Conservation (phyloP, 2,113 vertebrate species). For the Mugil cephalus region DNA sequence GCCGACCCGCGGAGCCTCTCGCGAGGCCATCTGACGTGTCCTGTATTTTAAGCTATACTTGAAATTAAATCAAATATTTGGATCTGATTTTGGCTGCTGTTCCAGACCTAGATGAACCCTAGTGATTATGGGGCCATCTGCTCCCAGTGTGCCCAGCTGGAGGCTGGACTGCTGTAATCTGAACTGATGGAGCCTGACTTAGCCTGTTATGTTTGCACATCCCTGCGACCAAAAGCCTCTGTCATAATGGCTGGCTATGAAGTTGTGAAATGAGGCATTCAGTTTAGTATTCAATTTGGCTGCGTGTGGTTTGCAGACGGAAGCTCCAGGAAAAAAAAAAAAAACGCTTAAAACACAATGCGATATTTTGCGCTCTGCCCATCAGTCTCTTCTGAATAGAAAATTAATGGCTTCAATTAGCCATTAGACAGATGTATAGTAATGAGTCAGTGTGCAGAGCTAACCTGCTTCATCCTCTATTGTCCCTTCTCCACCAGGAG, state of each 20-base stretch:
- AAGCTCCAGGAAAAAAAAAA: slow-evolving; percentile 18
- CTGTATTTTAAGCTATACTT: slow-evolving; percentile 62
- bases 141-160: slow-evolving; percentile 80
- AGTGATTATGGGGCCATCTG: slow-evolving; percentile 83
- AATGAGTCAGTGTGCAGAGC: slow-evolving; percentile 59
- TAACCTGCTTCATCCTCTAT: slow-evolving; percentile 63
- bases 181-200: slow-evolving; percentile 64
- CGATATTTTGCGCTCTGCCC: slow-evolving; percentile 45
- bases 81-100: slow-evolving; percentile 65
- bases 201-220: slow-evolving; percentile 46
- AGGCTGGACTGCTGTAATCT: slow-evolving; percentile 72
- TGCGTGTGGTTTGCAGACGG: slow-evolving; percentile 29
- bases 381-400: slow-evolving; percentile 60
- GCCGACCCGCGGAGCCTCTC: slow-evolving; percentile 29
- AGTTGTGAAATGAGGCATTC: slow-evolving; percentile 29
- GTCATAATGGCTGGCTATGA: slow-evolving; percentile 20
- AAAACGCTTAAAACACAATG: slow-evolving; percentile 35
- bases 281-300: slow-evolving; percentile 19
- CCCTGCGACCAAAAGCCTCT: slow-evolving; percentile 39
- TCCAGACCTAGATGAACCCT: slow-evolving; percentile 65
- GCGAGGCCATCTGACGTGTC: slow-evolving; percentile 49
- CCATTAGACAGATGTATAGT: slow-evolving; percentile 69
- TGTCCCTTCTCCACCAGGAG: slow-evolving; percentile 67
- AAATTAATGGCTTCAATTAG: slow-evolving; percentile 73
- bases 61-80: slow-evolving; percentile 69